Evolutionary conservation across 2,888 invertebrate species (phyloP).

Genomic region (Salticus scenicus): DNA sequence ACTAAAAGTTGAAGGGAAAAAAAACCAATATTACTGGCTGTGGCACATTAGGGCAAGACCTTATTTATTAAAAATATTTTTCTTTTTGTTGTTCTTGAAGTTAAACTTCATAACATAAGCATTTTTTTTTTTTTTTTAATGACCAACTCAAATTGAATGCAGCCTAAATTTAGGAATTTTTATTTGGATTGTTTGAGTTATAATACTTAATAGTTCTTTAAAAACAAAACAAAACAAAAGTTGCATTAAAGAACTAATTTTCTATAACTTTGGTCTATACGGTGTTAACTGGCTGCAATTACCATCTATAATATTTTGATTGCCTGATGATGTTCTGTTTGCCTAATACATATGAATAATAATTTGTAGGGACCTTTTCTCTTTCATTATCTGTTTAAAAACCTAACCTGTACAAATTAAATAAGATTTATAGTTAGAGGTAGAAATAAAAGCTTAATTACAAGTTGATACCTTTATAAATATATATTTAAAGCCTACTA

Average conservation of each 20-base stretch:
- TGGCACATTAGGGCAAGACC: constrained; percentile 65
- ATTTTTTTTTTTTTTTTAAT: background rate
- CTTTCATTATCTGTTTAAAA: constrained; percentile 7
- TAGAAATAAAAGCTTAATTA: constrained; percentile 6
- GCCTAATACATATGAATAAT: constrained; percentile 60
- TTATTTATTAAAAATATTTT: constrained; percentile 24
- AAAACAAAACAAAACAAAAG: too few relatives aligned
- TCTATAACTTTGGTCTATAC: background rate
- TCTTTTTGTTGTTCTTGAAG: background rate
- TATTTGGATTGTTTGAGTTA: constrained; percentile 10
- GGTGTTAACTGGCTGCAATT: background rate
- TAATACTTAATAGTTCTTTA: too few relatives aligned
- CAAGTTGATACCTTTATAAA: constrained; percentile 2
- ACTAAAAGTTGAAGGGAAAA: constrained; percentile 35
- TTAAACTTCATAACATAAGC: background rate
- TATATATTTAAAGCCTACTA: background rate
- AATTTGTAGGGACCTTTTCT: constrained; percentile 69
- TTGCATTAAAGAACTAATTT: background rate
- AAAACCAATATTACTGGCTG: constrained; percentile 55
- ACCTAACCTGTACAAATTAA: background rate
- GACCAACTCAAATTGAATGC: background rate
- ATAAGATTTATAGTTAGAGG: background rate
- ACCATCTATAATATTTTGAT: background rate
- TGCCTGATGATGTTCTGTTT: background rate
- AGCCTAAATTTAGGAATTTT: constrained; percentile 9